Evolutionary conservation across 1,140 invertebrate species (phyloP), one percentile per base, ranked within the genome.

Genomic region (Drosophila parabipectinata): DNA sequence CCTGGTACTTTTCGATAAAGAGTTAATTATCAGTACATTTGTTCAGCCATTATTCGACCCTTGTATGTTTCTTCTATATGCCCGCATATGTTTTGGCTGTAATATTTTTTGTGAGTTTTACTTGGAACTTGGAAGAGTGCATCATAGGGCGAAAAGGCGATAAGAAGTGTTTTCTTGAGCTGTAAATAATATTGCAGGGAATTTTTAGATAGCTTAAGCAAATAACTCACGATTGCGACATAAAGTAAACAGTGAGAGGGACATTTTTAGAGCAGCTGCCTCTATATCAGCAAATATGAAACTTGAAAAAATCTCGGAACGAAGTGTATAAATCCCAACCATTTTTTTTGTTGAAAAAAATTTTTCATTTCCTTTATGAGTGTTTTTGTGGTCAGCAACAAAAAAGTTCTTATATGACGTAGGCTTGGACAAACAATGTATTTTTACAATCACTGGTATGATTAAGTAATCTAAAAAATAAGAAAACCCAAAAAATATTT

Each of bases 21-120:
- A 4, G 18, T 51, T 44, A 71, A 68, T 76, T 63, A 88, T 79
- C 62, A 76, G 51, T 66, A 59, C 68, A 79, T 82, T 72, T 74
- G 73, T 52, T 54, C 39, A 81, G 77, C 60, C 50, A 68, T 57
- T 39, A 55, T 58, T 61, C 59, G 52, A 51, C 48, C 34, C 10
- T 30, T 21, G 39, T 26, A n/a, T 18, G 50, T 4, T 21, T 41
- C 28, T 34, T 30, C 24, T 48, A 15, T 47, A 28, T 4, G 21
- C 41, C 44, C 26, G 41, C 63, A 68, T 68, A 69, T 69, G 41
- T 57, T 50, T n/a, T 14, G 10, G 3, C 28, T 26, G 28, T n/a
- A 41, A 14, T 15, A n/a, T 48, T 28, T 50, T 30, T 9, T 12
- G n/a, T 34, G 14, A n/a, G 10, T 64, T n/a, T 68, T 7, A 30